These are phyloP conservation scores for Ametastegia equiseti DNA, from an alignment of 2,888 invertebrate species.

Conservation along the genomic window DNA sequence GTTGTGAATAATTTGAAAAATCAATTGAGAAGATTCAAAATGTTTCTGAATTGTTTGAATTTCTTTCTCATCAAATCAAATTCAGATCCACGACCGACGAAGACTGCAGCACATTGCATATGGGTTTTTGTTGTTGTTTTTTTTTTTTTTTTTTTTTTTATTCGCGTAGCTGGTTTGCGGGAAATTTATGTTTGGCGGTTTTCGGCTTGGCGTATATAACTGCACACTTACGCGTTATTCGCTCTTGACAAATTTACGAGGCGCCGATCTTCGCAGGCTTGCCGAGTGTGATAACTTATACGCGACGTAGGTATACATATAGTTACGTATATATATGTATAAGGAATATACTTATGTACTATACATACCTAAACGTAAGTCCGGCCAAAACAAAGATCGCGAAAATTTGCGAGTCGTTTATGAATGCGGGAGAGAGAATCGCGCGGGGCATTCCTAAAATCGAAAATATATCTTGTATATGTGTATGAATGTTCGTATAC, in stretches of 20 bases:
- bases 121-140: background rate
- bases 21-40: too few species aligned
- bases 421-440: background rate
- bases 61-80: too few species aligned
- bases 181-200: conserved; percentile 22
- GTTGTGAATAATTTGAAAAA: too few species aligned
- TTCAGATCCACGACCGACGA: background rate
- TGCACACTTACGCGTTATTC: conserved; percentile 1
- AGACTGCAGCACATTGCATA: too few species aligned
- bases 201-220: background rate
- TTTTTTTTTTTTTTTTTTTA: background rate
- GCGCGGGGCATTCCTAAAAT: conserved; percentile 14
- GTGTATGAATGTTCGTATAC: background rate
- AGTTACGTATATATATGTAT: background rate
- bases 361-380: background rate
- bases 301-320: background rate
- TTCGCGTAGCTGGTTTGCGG: conserved; percentile 7
- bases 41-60: too few species aligned
- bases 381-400: conserved; percentile 10
- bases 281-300: conserved; percentile 1
- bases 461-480: conserved; percentile 2
- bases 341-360: background rate
- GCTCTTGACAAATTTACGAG: conserved; percentile 36
- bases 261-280: background rate
- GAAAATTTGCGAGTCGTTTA: background rate